Conservation (phyloP, 2,113 vertebrate genomes). For the Bostrychus sinensis region DNA sequence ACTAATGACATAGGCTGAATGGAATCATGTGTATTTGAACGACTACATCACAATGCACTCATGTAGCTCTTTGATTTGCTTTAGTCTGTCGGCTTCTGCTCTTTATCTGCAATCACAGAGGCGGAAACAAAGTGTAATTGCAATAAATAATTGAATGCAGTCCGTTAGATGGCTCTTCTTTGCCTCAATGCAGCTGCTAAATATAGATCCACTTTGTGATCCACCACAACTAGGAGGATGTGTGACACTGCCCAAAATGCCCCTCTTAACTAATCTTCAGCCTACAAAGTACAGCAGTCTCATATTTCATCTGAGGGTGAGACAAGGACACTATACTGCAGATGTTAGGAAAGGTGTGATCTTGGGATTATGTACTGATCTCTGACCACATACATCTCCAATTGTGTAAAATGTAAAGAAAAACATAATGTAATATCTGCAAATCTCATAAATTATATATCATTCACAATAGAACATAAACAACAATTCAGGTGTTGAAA, state of each 20-base stretch:
- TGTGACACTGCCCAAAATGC: slow-evolving; percentile 5
- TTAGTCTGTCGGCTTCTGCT: neutral
- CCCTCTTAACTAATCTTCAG: slow-evolving; percentile 1
- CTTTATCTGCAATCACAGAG: slow-evolving; percentile 4
- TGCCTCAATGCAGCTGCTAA: slow-evolving; percentile 1
- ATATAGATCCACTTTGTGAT: neutral
- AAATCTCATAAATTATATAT: no score
- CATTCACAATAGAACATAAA: no score
- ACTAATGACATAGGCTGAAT: neutral
- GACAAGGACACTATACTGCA: slow-evolving; percentile 8
- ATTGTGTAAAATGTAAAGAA: neutral
- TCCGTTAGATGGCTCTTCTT: slow-evolving; percentile 3
- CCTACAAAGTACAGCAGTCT: slow-evolving; percentile 11
- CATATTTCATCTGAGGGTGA: slow-evolving; percentile 11
- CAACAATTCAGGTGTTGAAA: no score
- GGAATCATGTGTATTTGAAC: neutral
- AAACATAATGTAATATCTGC: neutral
- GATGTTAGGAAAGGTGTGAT: slow-evolving; percentile 31
- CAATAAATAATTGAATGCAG: slow-evolving; percentile 3
- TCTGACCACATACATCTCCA: slow-evolving; percentile 1
- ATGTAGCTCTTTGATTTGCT: neutral
- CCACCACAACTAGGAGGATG: neutral
- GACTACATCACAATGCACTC: neutral
- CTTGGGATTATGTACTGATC: slow-evolving; percentile 12
- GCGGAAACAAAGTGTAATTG: neutral